Percentiles rank a stretch among this genome's conserved stretches.
phyloP scores from a whole-genome alignment of 2,888 invertebrate genomes.

The Oeneis ivallda region DNA sequence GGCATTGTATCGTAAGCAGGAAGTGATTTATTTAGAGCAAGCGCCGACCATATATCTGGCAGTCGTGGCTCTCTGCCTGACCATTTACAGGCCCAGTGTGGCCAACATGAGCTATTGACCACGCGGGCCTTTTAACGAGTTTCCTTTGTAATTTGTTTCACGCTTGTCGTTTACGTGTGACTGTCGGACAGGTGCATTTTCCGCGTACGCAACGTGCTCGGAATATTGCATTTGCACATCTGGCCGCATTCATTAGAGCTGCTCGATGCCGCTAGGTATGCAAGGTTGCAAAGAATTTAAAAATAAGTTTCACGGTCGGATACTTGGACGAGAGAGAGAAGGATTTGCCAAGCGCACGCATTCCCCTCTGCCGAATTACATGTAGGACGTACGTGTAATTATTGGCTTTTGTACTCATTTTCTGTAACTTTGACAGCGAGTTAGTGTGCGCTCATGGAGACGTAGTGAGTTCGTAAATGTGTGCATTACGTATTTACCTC shows the following conservation, averaged over 20 bases:
- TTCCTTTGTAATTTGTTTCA: constrained; percentile 46
- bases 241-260: not conserved
- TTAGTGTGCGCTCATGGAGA: too few species aligned
- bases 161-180: constrained; percentile 27
- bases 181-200: constrained; percentile 18
- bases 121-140: constrained; percentile 47
- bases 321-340: too few species aligned
- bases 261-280: not conserved
- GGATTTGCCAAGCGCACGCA: too few species aligned
- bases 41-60: constrained; percentile 64
- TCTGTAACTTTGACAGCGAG: too few species aligned
- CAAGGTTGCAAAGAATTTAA: too few species aligned
- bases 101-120: constrained; percentile 53
- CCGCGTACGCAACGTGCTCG: constrained; percentile 12
- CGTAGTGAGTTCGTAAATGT: too few species aligned
- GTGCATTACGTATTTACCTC: too few species aligned
- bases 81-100: constrained; percentile 61
- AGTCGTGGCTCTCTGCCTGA: constrained; percentile 66
- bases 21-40: constrained; percentile 77
- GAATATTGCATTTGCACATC: constrained; percentile 2
- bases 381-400: too few species aligned
- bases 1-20: constrained; percentile 67
- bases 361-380: too few species aligned
- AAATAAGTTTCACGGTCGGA: too few species aligned
- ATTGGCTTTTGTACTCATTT: too few species aligned